Evolutionary conservation across 2,888 invertebrate species (phyloP).

Genomic region (Orthosia incerta): DNA sequence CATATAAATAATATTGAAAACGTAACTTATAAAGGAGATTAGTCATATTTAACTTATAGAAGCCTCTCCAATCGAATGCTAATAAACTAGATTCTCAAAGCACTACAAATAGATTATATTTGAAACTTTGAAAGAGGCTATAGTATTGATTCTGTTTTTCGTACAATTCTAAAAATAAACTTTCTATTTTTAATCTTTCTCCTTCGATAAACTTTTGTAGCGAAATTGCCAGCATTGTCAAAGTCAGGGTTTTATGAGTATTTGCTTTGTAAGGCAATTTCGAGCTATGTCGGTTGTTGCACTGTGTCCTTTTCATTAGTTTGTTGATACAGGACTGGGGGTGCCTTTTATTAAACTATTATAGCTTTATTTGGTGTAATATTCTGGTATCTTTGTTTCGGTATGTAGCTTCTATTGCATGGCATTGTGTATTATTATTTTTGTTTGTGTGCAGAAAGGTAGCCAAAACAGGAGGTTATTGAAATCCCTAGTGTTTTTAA

Average conservation of each 20-base stretch:
- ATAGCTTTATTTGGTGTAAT: conserved; percentile 33
- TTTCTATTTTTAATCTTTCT: conserved; percentile 29
- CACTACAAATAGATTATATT: neutral
- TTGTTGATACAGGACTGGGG: conserved; percentile 39
- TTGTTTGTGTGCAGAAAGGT: neutral
- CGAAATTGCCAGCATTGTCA: conserved; percentile 7
- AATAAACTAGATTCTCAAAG: neutral
- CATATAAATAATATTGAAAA: neutral
- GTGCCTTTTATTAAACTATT: conserved; percentile 37
- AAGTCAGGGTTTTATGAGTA: conserved; percentile 10
- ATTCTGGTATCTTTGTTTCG: conserved; percentile 12
- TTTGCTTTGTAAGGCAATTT: conserved; percentile 21
- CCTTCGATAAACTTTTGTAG: neutral
- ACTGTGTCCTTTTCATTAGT: conserved; percentile 31
- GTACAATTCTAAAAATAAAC: neutral
- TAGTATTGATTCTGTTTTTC: neutral
- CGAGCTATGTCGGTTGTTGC: conserved; percentile 20
- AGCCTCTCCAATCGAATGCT: neutral
- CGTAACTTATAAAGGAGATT: neutral
- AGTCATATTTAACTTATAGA: neutral
- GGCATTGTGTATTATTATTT: neutral
- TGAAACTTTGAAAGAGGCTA: neutral
- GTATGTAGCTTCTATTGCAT: conserved; percentile 27
- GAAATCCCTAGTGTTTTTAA: neutral
- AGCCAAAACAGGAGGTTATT: neutral